Base-by-base conservation (phyloP, 2,797 vertebrate genomes). In the Alosa sapidissima region DNA sequence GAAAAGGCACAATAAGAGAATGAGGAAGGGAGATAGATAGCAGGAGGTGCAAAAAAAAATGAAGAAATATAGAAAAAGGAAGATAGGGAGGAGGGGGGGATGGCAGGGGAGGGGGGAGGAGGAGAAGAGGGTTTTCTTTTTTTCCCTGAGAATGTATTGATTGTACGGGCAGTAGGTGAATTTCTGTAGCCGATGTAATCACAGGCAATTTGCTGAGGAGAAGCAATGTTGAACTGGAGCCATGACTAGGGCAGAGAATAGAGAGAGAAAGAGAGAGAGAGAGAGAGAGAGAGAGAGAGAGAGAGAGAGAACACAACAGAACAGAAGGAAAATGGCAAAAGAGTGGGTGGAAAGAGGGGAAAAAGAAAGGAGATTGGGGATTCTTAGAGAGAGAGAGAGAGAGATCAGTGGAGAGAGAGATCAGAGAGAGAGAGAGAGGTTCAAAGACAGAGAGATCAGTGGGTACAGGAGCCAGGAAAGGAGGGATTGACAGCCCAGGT, bases 161-260 rank as follows among this genome's bases (percentile, higher is more conserved):
- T 68, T 68, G 10, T 68, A 68, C 62, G 28, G 62, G 62, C 62
- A 68, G 62, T 68, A 68, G 62, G 62, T 68, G 62, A 68, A 68
- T 68, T 68, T 68, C 62, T 68, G 62, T 68, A 68, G 62, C 62
- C 62, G 62, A 68, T 68, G 62, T 68, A 68, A 68, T 68, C 62
- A 68, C 62, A 68, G 28, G 62, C 62, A 68, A 68, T 36, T 68
- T 68, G 62, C 60, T 65, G 60, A 65, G 60, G 60, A 65, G 60
- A 65, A 24, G n/a, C 62, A 4, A 9, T 13, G 28, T 33, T 68
- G 28, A 24, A 68, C 62, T 68, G 62, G 62, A 68, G 62, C 62
- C 62, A 68, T 68, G 13, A 3, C 62, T 68, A 14, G n/a, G 28
- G 33, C 62, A 33, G 3, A 11, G 62, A 65, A 11, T 36, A 24